Conservation (phyloP, 2,113 vertebrate genomes). For the Megaleporinus macrocephalus region DNA sequence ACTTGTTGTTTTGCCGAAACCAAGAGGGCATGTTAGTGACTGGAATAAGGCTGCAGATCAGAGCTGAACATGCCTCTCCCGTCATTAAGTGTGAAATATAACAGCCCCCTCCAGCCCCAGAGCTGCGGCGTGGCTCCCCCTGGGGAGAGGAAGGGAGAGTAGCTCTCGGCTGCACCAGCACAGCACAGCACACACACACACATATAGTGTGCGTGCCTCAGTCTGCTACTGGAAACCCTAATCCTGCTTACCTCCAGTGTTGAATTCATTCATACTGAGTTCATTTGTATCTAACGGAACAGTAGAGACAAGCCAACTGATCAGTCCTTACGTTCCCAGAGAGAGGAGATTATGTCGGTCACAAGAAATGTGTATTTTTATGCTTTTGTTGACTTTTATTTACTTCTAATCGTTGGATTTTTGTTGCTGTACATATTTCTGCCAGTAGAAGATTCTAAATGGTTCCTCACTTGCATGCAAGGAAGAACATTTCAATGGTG, state of each 20-base stretch:
- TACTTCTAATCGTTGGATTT: too few species aligned
- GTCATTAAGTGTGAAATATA: conserved; percentile 79
- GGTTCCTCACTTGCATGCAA: too few species aligned
- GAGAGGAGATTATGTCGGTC: too few species aligned
- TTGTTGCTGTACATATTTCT: too few species aligned
- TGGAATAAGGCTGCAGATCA: conserved; percentile 71
- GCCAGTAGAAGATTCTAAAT: too few species aligned
- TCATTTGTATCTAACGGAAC: neutral
- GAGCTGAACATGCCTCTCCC: conserved; percentile 67
- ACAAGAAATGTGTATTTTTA: too few species aligned
- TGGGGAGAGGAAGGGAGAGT: conserved; percentile 62
- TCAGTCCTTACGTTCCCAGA: too few species aligned
- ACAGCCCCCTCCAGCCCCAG: conserved; percentile 64
- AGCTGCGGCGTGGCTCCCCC: conserved; percentile 65
- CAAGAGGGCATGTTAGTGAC: conserved; percentile 62
- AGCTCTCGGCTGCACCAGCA: conserved; percentile 61
- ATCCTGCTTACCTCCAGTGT: conserved; percentile 6
- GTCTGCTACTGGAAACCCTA: conserved; percentile 13
- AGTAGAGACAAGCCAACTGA: neutral
- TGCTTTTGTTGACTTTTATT: too few species aligned
- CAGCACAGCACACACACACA: conserved; percentile 43
- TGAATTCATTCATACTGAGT: neutral
- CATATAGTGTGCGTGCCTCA: neutral
- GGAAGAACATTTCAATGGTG: too few species aligned
- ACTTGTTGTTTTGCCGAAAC: conserved; percentile 61